Evolutionary conservation across 2,797 vertebrate species (phyloP).

Genomic region (Tolypeutes matacus): DNA sequence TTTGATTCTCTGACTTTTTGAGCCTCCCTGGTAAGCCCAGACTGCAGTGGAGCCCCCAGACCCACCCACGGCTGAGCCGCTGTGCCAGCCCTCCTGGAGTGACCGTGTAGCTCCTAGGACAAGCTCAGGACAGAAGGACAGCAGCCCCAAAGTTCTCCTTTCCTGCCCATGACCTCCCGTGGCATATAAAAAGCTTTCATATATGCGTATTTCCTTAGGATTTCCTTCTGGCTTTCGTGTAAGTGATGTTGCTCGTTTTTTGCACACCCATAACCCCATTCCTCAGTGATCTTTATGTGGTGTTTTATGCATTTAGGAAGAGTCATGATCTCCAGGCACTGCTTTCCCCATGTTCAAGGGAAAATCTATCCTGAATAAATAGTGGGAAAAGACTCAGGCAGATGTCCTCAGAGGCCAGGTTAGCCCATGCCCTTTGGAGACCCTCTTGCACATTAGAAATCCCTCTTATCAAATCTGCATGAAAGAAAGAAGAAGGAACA

Average conservation of each 20-base stretch:
- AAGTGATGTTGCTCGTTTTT: not conserved
- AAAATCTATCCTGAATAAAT: not conserved
- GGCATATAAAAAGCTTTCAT: not conserved
- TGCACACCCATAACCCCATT: not conserved
- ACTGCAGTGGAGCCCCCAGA: not conserved
- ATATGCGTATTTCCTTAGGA: not conserved
- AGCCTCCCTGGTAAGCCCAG: not conserved
- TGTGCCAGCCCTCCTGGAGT: not conserved
- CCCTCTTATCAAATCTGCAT: not conserved
- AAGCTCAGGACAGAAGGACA: fast-evolving
- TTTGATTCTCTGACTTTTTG: not conserved
- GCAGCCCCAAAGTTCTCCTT: not conserved
- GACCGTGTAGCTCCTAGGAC: not conserved
- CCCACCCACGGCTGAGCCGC: not conserved
- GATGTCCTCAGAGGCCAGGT: not conserved
- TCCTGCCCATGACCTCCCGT: not conserved
- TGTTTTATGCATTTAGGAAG: constrained; percentile 10
- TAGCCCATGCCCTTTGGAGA: not conserved
- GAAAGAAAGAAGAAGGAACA: not conserved
- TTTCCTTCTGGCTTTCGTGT: constrained; percentile 47
- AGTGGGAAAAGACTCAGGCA: not conserved
- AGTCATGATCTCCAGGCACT: not conserved
- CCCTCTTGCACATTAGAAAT: not conserved
- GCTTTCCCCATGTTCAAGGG: not conserved
- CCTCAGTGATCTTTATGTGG: not conserved